A percentile compares a stretch with the other conserved stretches of the same genome.
phyloP scores from a whole-genome alignment of 2,113 vertebrate species.

The Cyprinodon variegatus region DNA sequence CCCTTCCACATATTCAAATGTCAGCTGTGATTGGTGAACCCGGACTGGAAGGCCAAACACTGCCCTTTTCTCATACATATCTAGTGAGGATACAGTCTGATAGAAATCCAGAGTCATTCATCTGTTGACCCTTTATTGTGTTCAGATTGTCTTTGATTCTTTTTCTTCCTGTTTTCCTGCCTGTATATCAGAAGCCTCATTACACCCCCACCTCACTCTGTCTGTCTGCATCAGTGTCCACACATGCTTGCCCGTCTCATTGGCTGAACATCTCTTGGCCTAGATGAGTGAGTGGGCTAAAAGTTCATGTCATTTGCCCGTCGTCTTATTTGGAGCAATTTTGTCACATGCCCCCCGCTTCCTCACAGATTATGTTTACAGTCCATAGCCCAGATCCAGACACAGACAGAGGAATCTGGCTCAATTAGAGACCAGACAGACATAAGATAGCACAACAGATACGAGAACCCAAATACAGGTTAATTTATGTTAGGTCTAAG shows the following conservation, averaged over 20 bases:
- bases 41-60: slow-evolving; percentile 50
- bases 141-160: slow-evolving; percentile 30
- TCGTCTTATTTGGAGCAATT: slow-evolving; percentile 29
- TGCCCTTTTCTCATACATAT: slow-evolving; percentile 58
- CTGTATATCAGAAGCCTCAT: slow-evolving; percentile 19
- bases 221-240: slow-evolving; percentile 45
- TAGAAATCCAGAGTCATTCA: slow-evolving; percentile 33
- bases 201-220: slow-evolving; percentile 39
- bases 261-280: slow-evolving; percentile 24
- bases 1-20: slow-evolving; percentile 66
- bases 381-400: neutral
- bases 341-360: slow-evolving; percentile 11
- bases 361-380: slow-evolving; percentile 15
- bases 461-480: neutral
- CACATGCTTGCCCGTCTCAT: slow-evolving; percentile 25
- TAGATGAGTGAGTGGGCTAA: slow-evolving; percentile 27
- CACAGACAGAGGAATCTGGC: slow-evolving; percentile 4
- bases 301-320: slow-evolving; percentile 32
- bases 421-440: neutral
- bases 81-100: slow-evolving; percentile 35
- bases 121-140: neutral
- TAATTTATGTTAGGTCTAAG: too few species aligned
- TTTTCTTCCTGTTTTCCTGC: slow-evolving; percentile 25
- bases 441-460: neutral
- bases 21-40: slow-evolving; percentile 59